Conservation (phyloP, 1,140 invertebrate genomes). For the Neocloeon triangulifer region DNA sequence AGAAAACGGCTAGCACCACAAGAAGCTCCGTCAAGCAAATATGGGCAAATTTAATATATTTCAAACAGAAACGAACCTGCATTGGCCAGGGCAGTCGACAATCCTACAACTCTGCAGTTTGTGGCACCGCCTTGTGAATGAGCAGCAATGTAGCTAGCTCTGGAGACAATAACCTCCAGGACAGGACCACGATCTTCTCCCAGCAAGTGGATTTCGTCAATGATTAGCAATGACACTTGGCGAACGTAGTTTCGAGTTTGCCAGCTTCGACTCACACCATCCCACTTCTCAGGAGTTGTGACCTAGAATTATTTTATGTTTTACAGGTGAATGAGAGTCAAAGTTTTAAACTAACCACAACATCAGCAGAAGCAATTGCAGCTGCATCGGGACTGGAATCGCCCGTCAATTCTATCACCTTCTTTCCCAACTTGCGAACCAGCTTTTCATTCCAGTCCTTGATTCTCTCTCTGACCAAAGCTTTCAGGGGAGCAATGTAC, state of each 20-base stretch:
- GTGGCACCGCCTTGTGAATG: slow-evolving; percentile 28
- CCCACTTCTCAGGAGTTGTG: slow-evolving; percentile 99
- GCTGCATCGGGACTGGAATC: slow-evolving; percentile 61
- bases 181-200: slow-evolving; percentile 74
- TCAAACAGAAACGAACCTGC: no score
- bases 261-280: slow-evolving; percentile 93
- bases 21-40: no score
- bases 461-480: slow-evolving; percentile 87
- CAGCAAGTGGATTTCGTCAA: slow-evolving; percentile 96
- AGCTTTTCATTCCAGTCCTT: slow-evolving; percentile 90
- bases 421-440: slow-evolving; percentile 49
- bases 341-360: no score
- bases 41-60: no score
- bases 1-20: no score
- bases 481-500: slow-evolving; percentile 97
- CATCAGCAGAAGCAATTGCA: slow-evolving; percentile 58
- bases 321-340: no score
- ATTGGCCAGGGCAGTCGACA: slow-evolving; percentile 95
- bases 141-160: not conserved
- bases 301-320: no score
- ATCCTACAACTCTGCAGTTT: slow-evolving; percentile 87
- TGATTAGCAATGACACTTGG: slow-evolving; percentile 80
- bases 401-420: slow-evolving; percentile 88
- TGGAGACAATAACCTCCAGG: slow-evolving; percentile 31
- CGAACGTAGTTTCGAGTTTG: slow-evolving; percentile 88